Base-by-base conservation (phyloP, 2,797 vertebrate genomes). In the Sardinella longiceps region DNA sequence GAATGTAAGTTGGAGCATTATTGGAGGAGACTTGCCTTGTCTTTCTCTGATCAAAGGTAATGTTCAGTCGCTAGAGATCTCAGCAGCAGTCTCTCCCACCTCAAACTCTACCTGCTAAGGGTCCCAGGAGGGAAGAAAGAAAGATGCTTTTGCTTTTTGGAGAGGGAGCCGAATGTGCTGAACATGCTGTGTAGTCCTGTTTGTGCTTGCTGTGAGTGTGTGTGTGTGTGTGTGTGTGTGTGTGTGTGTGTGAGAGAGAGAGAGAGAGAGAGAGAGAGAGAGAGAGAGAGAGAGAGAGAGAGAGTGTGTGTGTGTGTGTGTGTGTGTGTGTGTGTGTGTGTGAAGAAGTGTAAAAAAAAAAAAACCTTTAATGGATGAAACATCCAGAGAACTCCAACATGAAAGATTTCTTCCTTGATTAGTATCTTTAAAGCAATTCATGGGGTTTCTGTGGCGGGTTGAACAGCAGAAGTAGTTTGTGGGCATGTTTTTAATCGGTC, bases 41-140 rank as follows among this genome's bases (percentile, higher is more conserved):
- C 81, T 83, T 28, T 12, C 50, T 43, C 3, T 82, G 81, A 85
- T 89, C 84, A 88, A 87, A 87, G 81, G 28, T 74, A 83, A 80
- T 25, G 15, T 70, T 70, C 30, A 70, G 28, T 33, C 63, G 1
- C 60, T 37, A 6, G 63, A 70, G 63, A 70, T 33, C 63, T 30
- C 63, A 70, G 30, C 63, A 70, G 30, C 63, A 70, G 30, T 70
- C 63, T 33, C 30, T 70, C 63, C 63, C 63, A 70, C 63, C 28
- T 70, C 30, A 70, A 70, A 70, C 28, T 33, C 30, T 12, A 70
- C 63, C 28, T 70, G 28, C 63, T 15, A 15, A 70, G 7, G 63
- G 28, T 66, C 60, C 14, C 60, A 66, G 28, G 60, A 30, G 60
- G 25, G 28, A 33, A 66, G 25, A 4, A 28, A 66, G 60, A 66